A percentile compares a stretch with the other conserved stretches of the same genome.
These are phyloP conservation scores for Cotesia vestalis DNA, from an alignment of 1,140 invertebrate species.

Conservation along the genomic window DNA sequence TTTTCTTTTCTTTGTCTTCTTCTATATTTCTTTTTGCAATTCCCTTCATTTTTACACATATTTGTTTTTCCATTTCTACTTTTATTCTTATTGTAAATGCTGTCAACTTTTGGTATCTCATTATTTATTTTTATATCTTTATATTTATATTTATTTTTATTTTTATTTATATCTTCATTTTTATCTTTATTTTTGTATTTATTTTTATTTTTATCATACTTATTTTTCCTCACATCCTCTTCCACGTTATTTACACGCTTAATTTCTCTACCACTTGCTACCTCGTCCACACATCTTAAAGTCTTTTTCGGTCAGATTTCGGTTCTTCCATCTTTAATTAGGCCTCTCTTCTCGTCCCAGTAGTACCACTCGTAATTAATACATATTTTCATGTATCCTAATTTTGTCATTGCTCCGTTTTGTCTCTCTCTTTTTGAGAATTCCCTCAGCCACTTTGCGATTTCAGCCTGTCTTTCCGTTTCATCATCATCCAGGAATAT, in stretches of 20 bases:
- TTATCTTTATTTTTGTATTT: no score
- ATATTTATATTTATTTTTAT: no score
- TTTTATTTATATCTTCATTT: no score
- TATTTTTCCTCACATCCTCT: no score
- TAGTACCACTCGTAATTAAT: background rate
- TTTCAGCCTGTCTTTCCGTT: constrained; percentile 36
- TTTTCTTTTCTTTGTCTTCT: background rate
- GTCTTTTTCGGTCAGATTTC: background rate
- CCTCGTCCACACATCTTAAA: background rate
- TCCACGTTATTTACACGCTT: no score
- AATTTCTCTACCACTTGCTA: background rate
- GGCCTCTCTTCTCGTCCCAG: constrained; percentile 9
- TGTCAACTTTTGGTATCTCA: no score
- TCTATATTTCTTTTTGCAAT: no score
- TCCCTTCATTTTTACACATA: no score
- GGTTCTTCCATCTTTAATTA: background rate
- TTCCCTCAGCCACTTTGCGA: constrained; percentile 22
- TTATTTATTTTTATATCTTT: no score
- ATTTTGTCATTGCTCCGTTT: constrained; percentile 13
- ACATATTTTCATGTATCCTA: constrained; percentile 15
- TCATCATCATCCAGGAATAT: constrained; percentile 39
- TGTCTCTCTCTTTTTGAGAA: constrained; percentile 13
- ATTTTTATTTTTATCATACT: no score
- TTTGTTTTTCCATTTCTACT: no score
- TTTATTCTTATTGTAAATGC: no score